A percentile compares a stretch with the other conserved stretches of the same genome.
Conservation (phyloP, 2,888 invertebrate species). For the Automeris io region DNA sequence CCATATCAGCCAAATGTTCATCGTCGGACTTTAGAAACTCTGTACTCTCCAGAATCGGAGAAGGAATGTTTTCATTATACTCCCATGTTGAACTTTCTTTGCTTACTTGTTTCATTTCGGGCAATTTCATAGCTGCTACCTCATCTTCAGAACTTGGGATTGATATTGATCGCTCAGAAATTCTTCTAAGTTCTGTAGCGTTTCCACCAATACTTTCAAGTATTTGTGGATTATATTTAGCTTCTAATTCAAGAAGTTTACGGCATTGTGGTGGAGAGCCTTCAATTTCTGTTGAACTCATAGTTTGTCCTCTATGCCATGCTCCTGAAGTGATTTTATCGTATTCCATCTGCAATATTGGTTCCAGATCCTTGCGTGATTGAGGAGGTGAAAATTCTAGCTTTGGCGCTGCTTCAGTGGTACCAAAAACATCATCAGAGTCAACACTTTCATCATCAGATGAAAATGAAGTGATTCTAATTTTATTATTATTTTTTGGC, state of each 20-base stretch:
- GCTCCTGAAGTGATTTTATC: slow-evolving; percentile 82
- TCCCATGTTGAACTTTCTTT: slow-evolving; percentile 78
- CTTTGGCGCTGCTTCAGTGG: slow-evolving; percentile 84
- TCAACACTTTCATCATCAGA: slow-evolving; percentile 87
- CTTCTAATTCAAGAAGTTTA: slow-evolving; percentile 79
- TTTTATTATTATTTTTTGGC: slow-evolving; percentile 81
- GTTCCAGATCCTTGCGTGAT: slow-evolving; percentile 85
- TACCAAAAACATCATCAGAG: slow-evolving; percentile 86
- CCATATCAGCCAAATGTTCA: slow-evolving; percentile 73
- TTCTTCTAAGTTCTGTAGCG: slow-evolving; percentile 81
- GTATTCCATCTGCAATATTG: slow-evolving; percentile 83
- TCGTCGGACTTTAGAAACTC: slow-evolving; percentile 79
- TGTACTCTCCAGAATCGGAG: slow-evolving; percentile 78
- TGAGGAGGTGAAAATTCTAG: slow-evolving; percentile 86
- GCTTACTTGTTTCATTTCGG: slow-evolving; percentile 64
- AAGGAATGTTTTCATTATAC: slow-evolving; percentile 80
- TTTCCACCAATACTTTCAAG: slow-evolving; percentile 80
- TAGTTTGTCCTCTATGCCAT: slow-evolving; percentile 82
- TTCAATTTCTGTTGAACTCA: slow-evolving; percentile 88
- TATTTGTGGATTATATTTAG: slow-evolving; percentile 80
- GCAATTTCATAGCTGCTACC: slow-evolving; percentile 76
- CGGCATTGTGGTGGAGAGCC: slow-evolving; percentile 85
- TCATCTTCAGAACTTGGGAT: slow-evolving; percentile 87
- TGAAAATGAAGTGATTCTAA: slow-evolving; percentile 85
- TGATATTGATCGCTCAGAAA: slow-evolving; percentile 85